Percentiles rank a stretch among this genome's conserved stretches.
These are phyloP conservation scores for Schizothorax lantsangensis DNA, from an alignment of 2,797 vertebrate species.

Conservation along the genomic window DNA sequence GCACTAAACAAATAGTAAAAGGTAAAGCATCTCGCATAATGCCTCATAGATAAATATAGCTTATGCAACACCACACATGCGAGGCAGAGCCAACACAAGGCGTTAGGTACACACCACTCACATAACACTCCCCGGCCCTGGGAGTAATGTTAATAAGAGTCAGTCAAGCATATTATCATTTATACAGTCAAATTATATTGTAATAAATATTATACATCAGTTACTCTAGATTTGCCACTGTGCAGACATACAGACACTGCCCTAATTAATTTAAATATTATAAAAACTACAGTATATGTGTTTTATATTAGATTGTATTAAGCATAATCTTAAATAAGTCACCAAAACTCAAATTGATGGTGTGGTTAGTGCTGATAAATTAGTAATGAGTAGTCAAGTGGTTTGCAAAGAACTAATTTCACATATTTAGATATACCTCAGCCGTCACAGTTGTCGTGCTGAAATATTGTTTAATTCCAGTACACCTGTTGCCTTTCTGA, in stretches of 20 bases:
- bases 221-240: not conserved
- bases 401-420: not conserved
- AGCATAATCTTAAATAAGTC: not conserved
- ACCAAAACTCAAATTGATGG: not conserved
- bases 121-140: not conserved
- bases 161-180: not conserved
- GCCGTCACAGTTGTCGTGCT: not conserved
- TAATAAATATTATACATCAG: not conserved
- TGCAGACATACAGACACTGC: not conserved
- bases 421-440: not conserved
- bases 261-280: not conserved
- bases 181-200: not conserved
- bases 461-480: not conserved
- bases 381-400: not conserved
- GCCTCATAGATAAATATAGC: slow-evolving; percentile 4
- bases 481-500: slow-evolving; percentile 3
- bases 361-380: not conserved
- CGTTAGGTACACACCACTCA: not conserved
- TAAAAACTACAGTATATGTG: not conserved
- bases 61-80: slow-evolving; percentile 4
- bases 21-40: not conserved
- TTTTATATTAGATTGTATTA: not conserved
- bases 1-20: not conserved
- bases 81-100: not conserved
- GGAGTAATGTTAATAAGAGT: not conserved